A percentile compares a stretch with the other conserved stretches of the same genome.
Evolutionary conservation across 2,888 invertebrate genomes (phyloP).

Genomic region (Biston stratarius): DNA sequence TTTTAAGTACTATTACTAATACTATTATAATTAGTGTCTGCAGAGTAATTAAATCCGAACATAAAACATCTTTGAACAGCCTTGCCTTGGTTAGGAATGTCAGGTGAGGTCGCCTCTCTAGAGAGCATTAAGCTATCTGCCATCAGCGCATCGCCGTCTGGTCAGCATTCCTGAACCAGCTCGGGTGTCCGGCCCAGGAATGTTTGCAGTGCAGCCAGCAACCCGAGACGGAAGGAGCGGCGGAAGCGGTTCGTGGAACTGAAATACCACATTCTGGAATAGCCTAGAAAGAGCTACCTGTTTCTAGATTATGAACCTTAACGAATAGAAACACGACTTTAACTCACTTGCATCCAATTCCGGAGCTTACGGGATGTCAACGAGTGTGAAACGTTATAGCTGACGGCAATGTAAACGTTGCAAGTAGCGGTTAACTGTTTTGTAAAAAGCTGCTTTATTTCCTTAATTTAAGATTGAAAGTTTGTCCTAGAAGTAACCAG

Average conservation of each 20-base stretch:
- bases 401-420: slow-evolving; percentile 18
- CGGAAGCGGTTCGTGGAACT: slow-evolving; percentile 85
- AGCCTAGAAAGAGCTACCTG: slow-evolving; percentile 40
- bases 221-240: slow-evolving; percentile 85
- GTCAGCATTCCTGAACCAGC: slow-evolving; percentile 77
- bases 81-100: slow-evolving; percentile 72
- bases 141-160: slow-evolving; percentile 71
- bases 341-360: slow-evolving; percentile 35
- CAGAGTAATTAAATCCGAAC: background rate
- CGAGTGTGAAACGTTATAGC: slow-evolving; percentile 35
- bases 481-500: slow-evolving; percentile 51
- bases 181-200: slow-evolving; percentile 78
- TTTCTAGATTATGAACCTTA: slow-evolving; percentile 49
- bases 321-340: slow-evolving; percentile 36
- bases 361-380: slow-evolving; percentile 46
- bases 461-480: slow-evolving; percentile 20
- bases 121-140: slow-evolving; percentile 78
- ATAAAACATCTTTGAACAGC: slow-evolving; percentile 46
- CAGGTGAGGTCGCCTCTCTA: slow-evolving; percentile 57
- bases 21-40: too few species aligned
- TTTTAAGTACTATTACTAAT: too few species aligned
- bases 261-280: slow-evolving; percentile 51
- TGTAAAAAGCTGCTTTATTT: slow-evolving; percentile 25
- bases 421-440: slow-evolving; percentile 8
- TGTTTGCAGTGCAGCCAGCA: slow-evolving; percentile 78